These are phyloP conservation scores for Tylochromis polylepis DNA, from an alignment of 2,113 vertebrate genomes.

Conservation along the genomic window DNA sequence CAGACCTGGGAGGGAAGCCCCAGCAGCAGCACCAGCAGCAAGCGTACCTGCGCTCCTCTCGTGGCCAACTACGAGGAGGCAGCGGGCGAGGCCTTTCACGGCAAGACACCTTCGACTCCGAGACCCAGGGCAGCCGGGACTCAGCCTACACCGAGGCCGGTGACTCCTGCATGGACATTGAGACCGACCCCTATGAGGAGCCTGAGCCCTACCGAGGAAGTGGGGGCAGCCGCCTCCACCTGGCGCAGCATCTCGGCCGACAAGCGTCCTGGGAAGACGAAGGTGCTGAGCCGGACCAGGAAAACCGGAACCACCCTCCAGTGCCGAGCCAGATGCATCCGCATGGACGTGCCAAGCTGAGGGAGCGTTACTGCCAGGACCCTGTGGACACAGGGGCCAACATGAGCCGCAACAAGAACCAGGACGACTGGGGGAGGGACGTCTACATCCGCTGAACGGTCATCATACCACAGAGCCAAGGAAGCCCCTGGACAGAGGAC, in stretches of 20 bases:
- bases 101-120: slow-evolving; percentile 91
- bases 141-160: slow-evolving; percentile 90
- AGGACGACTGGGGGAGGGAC: slow-evolving; percentile 88
- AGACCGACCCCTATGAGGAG: slow-evolving; percentile 90
- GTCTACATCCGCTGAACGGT: slow-evolving; percentile 85
- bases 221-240: slow-evolving; percentile 64
- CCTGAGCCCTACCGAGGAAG: slow-evolving; percentile 73
- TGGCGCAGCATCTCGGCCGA: slow-evolving; percentile 72
- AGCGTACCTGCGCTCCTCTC: slow-evolving; percentile 62
- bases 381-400: slow-evolving; percentile 72
- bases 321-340: slow-evolving; percentile 63
- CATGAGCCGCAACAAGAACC: slow-evolving; percentile 77
- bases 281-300: slow-evolving; percentile 82
- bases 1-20: slow-evolving; percentile 73
- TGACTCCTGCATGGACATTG: slow-evolving; percentile 91
- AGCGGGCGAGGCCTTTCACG: slow-evolving; percentile 79
- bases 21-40: slow-evolving; percentile 70
- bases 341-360: slow-evolving; percentile 81
- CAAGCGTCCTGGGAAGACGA: slow-evolving; percentile 86
- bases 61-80: slow-evolving; percentile 65
- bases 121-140: slow-evolving; percentile 88
- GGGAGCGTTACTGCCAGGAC: slow-evolving; percentile 80
- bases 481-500: slow-evolving; percentile 13
- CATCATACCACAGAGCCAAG: neutral
- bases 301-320: slow-evolving; percentile 79